A percentile compares a stretch with the other conserved stretches of the same genome.
Conservation (phyloP, 2,113 vertebrate genomes). For the Centropus unirufus region DNA sequence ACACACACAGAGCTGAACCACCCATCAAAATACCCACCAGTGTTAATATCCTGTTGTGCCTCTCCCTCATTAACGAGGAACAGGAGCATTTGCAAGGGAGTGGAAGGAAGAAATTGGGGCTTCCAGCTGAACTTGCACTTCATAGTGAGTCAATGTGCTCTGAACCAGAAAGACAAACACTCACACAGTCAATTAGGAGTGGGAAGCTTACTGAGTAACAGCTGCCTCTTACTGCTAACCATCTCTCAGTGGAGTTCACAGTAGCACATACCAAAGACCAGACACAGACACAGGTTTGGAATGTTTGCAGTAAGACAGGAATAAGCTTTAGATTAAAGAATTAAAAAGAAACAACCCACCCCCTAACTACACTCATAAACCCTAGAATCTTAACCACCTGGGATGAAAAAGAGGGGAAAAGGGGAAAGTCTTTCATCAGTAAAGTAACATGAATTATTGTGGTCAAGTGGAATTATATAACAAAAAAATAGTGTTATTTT, state of each 20-base stretch:
- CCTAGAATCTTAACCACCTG: not conserved
- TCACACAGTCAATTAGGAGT: not conserved
- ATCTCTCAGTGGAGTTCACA: not conserved
- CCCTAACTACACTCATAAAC: not conserved
- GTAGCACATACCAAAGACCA: not conserved
- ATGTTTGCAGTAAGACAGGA: not conserved
- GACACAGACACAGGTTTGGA: not conserved
- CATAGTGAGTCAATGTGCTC: not conserved
- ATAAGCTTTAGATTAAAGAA: not conserved
- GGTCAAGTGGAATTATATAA: not conserved
- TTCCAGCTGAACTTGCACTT: not conserved
- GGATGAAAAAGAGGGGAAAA: rapidly evolving
- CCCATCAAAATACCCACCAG: not conserved
- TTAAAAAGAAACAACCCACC: not conserved
- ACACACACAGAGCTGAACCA: not conserved
- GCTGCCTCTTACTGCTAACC: not conserved
- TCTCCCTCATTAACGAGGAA: not conserved
- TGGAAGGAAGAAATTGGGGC: not conserved
- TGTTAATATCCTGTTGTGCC: not conserved
- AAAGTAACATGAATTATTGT: not conserved
- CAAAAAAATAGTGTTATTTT: not conserved
- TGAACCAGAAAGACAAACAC: not conserved
- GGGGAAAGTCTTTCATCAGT: not conserved
- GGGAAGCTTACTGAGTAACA: not conserved
- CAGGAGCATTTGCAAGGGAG: not conserved